Base-by-base conservation (phyloP, 1,140 invertebrate species). In the Zaprionus taronus region DNA sequence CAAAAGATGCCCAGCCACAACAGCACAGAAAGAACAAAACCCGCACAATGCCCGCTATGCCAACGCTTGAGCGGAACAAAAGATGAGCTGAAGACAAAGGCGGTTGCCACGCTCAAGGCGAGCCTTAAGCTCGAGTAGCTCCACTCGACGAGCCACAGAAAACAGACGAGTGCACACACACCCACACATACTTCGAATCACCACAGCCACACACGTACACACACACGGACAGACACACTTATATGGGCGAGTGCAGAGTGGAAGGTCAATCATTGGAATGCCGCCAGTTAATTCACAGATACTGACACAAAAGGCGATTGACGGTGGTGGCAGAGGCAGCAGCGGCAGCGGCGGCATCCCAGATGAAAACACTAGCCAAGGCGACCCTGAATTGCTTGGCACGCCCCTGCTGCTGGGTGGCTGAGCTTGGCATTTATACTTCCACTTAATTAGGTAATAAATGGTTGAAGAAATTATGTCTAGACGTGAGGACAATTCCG, bases 401-500 rank as follows among this genome's bases (percentile, higher is more conserved):
- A 86, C 79, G 74, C 73, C 89, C 71, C 53, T 55, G 51, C 24
- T 31, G 38, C 31, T 81, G 72, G 82, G 82, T 80, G 80, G 87
- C 83, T 86, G 87, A 91, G 83, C 77, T 83, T 70, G 81, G 83
- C 89, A 91, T 86, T 90, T 90, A 90, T 90, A 85, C 80, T 92
- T 92, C 91, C 91, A 92, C 91, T 91, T 92, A 92, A 92, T 92
- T 92, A 91, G 89, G 91, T 91, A 92, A 92, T 92, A 92, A 92
- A 92, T 92, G 91, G 91, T 92, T 92, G 91, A 92, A 86, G 91
- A 92, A 92, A 92, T 92, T 92, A 92, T 92, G 91, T 92, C 91
- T 92, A 92, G 91, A 92, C 91, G 91, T 92, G 91, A 92, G 83
- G 77, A 83, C 81, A 89, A 92, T 92, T 91, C 79, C 79, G 79